Percentiles rank a stretch among this genome's conserved stretches.
phyloP scores from a whole-genome alignment of 2,113 vertebrate genomes.

The Columba janthina region DNA sequence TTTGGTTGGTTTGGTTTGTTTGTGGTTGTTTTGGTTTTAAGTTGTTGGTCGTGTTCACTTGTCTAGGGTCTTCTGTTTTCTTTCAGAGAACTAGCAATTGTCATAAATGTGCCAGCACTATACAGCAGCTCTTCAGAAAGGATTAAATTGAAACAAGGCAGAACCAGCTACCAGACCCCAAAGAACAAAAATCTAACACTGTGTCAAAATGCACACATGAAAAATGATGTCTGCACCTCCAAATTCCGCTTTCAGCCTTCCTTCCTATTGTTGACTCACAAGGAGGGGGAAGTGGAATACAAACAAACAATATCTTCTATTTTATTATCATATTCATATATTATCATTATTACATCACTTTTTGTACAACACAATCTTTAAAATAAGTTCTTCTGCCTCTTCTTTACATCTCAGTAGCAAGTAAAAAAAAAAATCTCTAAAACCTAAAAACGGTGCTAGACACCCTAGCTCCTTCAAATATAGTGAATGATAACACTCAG shows the following conservation, averaged over 20 bases:
- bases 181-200: neutral
- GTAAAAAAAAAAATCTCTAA: neutral
- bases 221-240: neutral
- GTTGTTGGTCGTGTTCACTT: too few relatives aligned
- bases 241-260: neutral
- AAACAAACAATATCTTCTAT: neutral
- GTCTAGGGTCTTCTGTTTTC: neutral
- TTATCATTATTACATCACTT: neutral
- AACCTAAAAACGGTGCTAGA: neutral
- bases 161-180: neutral
- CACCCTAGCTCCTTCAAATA: neutral
- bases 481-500: fast-evolving
- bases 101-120: neutral
- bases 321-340: neutral
- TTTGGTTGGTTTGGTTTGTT: too few relatives aligned
- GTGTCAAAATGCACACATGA: neutral
- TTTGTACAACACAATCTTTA: neutral
- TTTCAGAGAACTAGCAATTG: neutral
- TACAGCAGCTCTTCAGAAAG: neutral
- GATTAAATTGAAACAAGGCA: neutral
- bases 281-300: fast-evolving
- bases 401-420: neutral
- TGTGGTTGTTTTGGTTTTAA: too few relatives aligned
- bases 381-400: neutral
- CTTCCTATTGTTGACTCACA: neutral